These are phyloP conservation scores for Hydrochoerus hydrochaeris DNA, from an alignment of 2,113 vertebrate genomes.

Conservation along the genomic window DNA sequence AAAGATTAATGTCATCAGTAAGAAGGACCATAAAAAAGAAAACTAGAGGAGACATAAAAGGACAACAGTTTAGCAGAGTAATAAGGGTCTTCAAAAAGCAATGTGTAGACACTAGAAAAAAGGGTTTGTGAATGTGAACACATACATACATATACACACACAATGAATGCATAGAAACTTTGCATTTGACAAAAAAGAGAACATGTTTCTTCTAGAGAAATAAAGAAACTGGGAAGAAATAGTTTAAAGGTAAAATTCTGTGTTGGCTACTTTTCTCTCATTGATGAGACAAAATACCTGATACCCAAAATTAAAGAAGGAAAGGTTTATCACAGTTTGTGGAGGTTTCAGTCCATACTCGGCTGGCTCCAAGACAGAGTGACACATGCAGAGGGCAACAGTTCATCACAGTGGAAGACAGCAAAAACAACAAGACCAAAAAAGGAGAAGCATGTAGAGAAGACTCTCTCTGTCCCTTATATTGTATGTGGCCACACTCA, in stretches of 20 bases:
- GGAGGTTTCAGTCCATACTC: no score
- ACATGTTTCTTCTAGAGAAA: background rate
- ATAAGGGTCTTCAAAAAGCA: background rate
- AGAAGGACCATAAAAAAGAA: background rate
- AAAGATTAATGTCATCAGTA: background rate
- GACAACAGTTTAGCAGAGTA: background rate
- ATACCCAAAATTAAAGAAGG: no score
- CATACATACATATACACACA: background rate
- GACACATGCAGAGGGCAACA: no score
- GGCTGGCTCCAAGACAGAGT: no score
- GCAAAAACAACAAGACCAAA: no score
- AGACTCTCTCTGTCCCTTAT: no score
- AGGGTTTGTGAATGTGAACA: background rate
- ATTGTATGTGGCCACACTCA: no score
- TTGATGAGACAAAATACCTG: no score
- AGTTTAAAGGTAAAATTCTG: background rate
- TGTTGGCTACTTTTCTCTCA: no score
- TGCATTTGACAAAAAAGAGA: background rate
- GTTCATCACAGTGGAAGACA: no score
- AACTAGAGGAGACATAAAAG: background rate
- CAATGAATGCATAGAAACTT: background rate
- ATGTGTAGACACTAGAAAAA: background rate
- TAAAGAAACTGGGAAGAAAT: background rate
- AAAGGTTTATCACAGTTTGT: no score
- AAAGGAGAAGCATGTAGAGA: no score